Base-by-base conservation (phyloP, 1,140 invertebrate species). In the Medauroidea extradentata region DNA sequence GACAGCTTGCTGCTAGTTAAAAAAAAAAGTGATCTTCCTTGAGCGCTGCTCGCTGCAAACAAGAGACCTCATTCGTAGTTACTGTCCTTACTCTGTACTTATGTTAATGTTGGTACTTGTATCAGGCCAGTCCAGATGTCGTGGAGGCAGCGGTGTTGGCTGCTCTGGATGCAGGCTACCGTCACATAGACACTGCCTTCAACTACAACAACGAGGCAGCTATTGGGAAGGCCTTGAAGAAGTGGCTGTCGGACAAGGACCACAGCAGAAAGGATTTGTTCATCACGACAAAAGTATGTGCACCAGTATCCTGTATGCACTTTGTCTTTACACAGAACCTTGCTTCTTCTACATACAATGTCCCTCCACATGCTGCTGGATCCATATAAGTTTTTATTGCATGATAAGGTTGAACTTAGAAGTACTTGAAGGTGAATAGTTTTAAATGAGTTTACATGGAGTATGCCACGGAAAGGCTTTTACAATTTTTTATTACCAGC, bases 161-260 rank as follows among this genome's bases (percentile, higher is more conserved):
- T 53, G 90, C 85, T 18, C 67, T 88, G 18, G 71, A 83, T 21
- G 71, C 62, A 63, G 85, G 88, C 11, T 91, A 90, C 66, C 79
- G 87, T 25, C 90, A 90, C 63, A 90, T 93, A 55, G 90, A 93
- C 69, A 90, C 88, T 14, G 90, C 90, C 27, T 85, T 85, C 62
- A 84, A 86, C 71, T 93, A 93, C 68, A 81, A 84, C 60, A 94
- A 93, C 71, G 91, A 94, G 74, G 80, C 83, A 60, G 82, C 83
- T 8, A 90, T 94, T 67, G 91, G 91, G 16, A 81, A 79, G 46
- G 85, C 87, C 42, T 73, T 93, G 11, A 85, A 87, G 66, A 79
- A 84, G 69, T 91, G 88, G 85, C 77, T 93, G 46, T 74, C 81
- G 58, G 77, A 83, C 43, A 87, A 87, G 21, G 76, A 72, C 63